Base-by-base conservation (phyloP, 2,113 vertebrate species). In the sheep (Ovis aries) region DNA sequence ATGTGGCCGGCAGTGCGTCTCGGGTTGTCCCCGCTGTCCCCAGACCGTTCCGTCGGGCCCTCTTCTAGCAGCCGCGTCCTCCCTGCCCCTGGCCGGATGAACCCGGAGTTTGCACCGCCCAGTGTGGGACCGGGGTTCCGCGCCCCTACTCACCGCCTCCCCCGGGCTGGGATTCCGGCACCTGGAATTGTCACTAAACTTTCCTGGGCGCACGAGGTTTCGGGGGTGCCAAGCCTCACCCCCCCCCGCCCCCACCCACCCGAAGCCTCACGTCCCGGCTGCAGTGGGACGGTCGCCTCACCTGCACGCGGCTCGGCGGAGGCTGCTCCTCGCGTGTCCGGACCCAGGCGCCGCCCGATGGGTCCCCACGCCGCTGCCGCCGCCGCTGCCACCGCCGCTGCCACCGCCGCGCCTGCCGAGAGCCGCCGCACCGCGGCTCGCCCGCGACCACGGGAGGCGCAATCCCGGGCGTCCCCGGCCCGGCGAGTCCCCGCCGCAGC, bases 171-270 rank as follows among this genome's bases (percentile, higher is more conserved):
- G 92, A 77, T 80, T 45, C 91, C 74, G 15, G 31, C 94, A 87
- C 84, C 94, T 29, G 45, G 71, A 80, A 45, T 15, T 53, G 92
- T n/a, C 96, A n/a, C 84, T 57, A 97, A 98, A 98, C 97, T 98
- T 98, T 98, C 74, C 95, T 25, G 3, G 59, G 88, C n/a, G 29
- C 97, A 88, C 52, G 59, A 48, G 16, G 81, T 85, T 77, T 50
- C 62, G 15, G 50, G 83, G 96, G 77, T 27, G 77, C 86, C 74
- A 2, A 2, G 17, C 27, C 53, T 27, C 43, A 33, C 45, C 21
- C 96, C 19, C 36, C 80, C 3, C 48, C 11, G 6, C n/a, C 33
- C 36, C 55, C 53, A 36, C 14, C 27, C 80, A 3, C 6, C 52
- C 40, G 11, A 1, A 31, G 13, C 90, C 93, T 74, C 40, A 0